Base-by-base conservation (phyloP, 2,113 vertebrate genomes). In the Lophochroa leadbeateri region DNA sequence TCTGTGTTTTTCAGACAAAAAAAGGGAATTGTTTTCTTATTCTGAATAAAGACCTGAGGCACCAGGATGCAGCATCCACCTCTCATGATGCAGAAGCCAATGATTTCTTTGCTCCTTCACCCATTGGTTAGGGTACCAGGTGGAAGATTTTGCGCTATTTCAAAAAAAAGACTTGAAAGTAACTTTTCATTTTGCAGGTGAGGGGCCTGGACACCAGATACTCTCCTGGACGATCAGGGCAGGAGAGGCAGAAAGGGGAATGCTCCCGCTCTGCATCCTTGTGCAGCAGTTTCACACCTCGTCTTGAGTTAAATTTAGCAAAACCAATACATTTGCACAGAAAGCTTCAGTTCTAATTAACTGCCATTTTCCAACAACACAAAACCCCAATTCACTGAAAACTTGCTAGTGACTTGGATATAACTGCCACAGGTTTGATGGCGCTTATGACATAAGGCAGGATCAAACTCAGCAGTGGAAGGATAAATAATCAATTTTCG, bases 241-340 rank as follows among this genome's bases (percentile, higher is more conserved):
- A 71, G 47, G 55, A 90, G 46, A 83, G 37, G n/a, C 58, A 94
- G 86, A 88, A 92, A 61, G 31, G 27, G 20, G 11, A 20, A 14
- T 0, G 2, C 29, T 74, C 72, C 50, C 18, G 8, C 55, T 64
- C 80, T 81, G 72, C 69, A 69, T 94, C 69, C 50, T 79, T 28
- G 1, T 50, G 60, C 43, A 67, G 83, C 47, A 28, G 33, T 78
- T 92, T 92, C 81, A 50, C 93, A 84, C 89, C 81, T 87, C 95
- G 77, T 52, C 57, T 75, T 52, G 65, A 86, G 88, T 79, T 96
- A 92, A 95, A 96, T 95, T 95, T 96, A 94, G 93, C 71, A 95
- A 95, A 95, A 75, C 60, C 44, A 92, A 75, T 84, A 87, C 39
- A 50, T 75, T 75, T 89, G 69, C 72, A 91, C 60, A 91, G 65